Evolutionary conservation across 2,113 vertebrate genomes (phyloP), one percentile per base, ranked within the genome.

Genomic region (Redunca redunca): DNA sequence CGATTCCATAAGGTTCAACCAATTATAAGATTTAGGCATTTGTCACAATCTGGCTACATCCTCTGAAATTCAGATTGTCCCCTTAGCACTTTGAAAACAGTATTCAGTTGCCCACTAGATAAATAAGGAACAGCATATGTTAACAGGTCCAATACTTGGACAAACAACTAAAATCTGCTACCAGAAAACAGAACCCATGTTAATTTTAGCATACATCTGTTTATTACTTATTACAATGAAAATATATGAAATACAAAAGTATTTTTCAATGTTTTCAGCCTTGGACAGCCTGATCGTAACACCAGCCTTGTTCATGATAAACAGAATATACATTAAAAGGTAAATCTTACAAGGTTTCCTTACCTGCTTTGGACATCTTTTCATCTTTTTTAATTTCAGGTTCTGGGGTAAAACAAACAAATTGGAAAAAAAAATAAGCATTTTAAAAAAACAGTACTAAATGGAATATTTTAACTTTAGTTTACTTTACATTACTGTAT

Each of bases 311-410:
- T 53, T 91, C 26, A 80, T 36, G 64, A 23, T 8, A 58, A 90
- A 48, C 2, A 62, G 16, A 58, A 43, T 8, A 30, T 48, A 0
- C 48, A 30, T 40, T 82, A 13, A n/a, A 26, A 14, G 33, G 21
- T 36, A 95, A 89, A 77, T 52, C 15, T 89, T n/a, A 53, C 7
- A 43, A 55, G 91, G 1, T 26, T 4, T 2, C 0, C 43, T 90
- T 97, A 97, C 50, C 88, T 98, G 88, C 12, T 95, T 97, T 96
- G 86, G 90, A 19, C 52, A 14, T 78, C 28, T 91, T 98, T 82
- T 96, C 90, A 86, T 95, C 28, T 94, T 90, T 98, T 98, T 98
- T 53, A 2, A 55, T 92, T 62, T 93, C 82, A 96, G 21, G 67
- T 90, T 97, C 92, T 98, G 25, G 77, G 14, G 46, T 85, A 87